Evolutionary conservation across 37 sponge, comb jelly and placozoan species (phyloP).

Genomic region (Ianthella basta): DNA sequence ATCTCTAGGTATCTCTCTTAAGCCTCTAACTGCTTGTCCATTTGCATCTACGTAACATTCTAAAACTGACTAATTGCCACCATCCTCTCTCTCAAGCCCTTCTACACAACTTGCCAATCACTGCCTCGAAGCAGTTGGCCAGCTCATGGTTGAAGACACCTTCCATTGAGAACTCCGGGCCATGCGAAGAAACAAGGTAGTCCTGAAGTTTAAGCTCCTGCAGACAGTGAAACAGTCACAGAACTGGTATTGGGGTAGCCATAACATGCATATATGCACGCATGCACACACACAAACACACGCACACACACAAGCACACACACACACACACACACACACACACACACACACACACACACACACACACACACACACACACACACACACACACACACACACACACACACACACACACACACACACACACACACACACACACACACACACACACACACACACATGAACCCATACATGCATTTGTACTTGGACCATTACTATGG

Average conservation of each 20-base stretch:
- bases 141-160: slow-evolving; percentile 18
- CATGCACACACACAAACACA: slow-evolving; percentile 35
- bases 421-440: slow-evolving; percentile 42
- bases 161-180: not conserved
- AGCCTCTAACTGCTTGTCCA: no score
- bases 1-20: no score
- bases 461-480: not conserved
- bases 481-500: no score
- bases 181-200: not conserved
- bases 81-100: no score
- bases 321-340: slow-evolving; percentile 37
- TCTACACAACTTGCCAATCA: slow-evolving; percentile 52
- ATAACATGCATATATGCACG: no score
- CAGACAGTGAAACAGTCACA: not conserved
- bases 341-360: slow-evolving; percentile 6
- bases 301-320: slow-evolving; percentile 37
- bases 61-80: no score
- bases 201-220: not conserved
- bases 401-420: slow-evolving; percentile 28
- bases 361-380: no score
- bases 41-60: no score
- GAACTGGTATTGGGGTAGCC: no score
- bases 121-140: slow-evolving; percentile 62
- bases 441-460: slow-evolving; percentile 24
- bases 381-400: no score